phyloP scores from a whole-genome alignment of 2,113 vertebrate genomes.

The Brachyhypopomus occidentalis region DNA sequence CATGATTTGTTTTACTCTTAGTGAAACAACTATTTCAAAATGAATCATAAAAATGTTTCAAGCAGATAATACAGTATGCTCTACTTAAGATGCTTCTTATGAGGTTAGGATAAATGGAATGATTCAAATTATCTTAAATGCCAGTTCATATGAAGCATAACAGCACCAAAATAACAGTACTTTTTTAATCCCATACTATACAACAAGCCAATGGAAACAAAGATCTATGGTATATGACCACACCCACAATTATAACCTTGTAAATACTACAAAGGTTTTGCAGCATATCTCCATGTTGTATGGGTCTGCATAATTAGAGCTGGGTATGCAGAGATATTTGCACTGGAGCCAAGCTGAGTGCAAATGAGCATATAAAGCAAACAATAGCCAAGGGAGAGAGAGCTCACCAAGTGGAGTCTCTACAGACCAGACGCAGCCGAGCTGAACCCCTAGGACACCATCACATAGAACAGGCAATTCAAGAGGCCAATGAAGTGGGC shows the following conservation, averaged over 20 bases:
- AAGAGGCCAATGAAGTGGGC: conserved; percentile 63
- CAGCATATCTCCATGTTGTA: background rate
- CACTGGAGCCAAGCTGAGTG: conserved; percentile 1
- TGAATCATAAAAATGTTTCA: no score
- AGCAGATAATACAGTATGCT: no score
- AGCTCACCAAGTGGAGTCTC: conserved; percentile 5
- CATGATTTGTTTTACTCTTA: no score
- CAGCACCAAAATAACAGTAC: no score
- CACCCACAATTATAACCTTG: background rate
- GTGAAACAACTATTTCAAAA: no score
- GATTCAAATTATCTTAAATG: no score
- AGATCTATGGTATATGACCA: background rate
- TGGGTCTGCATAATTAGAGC: background rate
- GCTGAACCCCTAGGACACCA: conserved; percentile 54
- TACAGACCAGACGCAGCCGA: background rate
- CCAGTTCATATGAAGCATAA: no score
- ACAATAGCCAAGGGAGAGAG: conserved; percentile 18
- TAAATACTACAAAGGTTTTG: background rate
- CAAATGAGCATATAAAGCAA: conserved; percentile 18
- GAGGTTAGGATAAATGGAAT: no score
- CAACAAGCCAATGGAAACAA: background rate
- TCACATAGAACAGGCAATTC: conserved; percentile 50
- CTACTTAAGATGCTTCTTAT: no score
- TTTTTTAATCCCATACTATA: background rate
- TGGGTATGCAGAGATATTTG: background rate